These are phyloP conservation scores for Wasmannia auropunctata DNA, from an alignment of 1,140 invertebrate species.

Conservation along the genomic window DNA sequence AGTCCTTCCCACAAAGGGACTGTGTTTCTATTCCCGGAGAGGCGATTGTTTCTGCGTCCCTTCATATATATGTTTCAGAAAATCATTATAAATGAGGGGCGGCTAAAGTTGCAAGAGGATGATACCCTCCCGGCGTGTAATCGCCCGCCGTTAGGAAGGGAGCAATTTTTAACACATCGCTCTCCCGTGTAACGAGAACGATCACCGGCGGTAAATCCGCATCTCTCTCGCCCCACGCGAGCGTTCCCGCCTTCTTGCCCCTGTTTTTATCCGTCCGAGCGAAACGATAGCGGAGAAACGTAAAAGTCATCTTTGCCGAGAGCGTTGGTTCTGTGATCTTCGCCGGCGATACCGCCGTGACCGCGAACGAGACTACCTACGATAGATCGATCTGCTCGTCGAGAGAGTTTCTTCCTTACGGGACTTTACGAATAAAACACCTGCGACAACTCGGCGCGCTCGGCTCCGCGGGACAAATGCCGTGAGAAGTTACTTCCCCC, in stretches of 20 bases:
- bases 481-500: constrained; percentile 37
- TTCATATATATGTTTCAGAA: constrained; percentile 20
- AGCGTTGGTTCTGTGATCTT: not conserved
- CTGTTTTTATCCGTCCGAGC: constrained; percentile 27
- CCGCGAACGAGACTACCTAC: not conserved
- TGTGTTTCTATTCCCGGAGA: constrained; percentile 45
- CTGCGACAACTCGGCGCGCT: constrained; percentile 34
- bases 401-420: constrained; percentile 33
- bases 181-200: constrained; percentile 34
- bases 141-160: not conserved
- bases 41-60: constrained; percentile 28
- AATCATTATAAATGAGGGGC: constrained; percentile 20
- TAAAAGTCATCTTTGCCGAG: constrained; percentile 45
- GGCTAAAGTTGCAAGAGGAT: not conserved
- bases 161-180: constrained; percentile 40
- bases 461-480: constrained; percentile 36
- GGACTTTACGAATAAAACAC: constrained; percentile 48
- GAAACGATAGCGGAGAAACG: constrained; percentile 35
- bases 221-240: not conserved
- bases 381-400: constrained; percentile 39
- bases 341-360: constrained; percentile 13
- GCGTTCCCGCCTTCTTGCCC: not conserved
- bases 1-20: not conserved
- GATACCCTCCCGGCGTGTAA: not conserved
- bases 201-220: constrained; percentile 15